Evolutionary conservation across 2,797 vertebrate genomes (phyloP).

Genomic region (Loriculus beryllinus): DNA sequence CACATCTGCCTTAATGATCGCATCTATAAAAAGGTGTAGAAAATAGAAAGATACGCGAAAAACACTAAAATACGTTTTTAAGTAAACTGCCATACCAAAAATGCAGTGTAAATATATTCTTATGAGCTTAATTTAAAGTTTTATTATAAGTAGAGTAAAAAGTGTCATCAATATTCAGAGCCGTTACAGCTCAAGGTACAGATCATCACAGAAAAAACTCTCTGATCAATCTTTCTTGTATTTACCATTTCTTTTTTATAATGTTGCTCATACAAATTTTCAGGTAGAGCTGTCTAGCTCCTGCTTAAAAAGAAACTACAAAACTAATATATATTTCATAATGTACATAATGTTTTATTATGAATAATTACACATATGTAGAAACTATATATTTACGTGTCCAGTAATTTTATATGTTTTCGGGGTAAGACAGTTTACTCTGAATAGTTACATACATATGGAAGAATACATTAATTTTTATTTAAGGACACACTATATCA

Average conservation of each 20-base stretch:
- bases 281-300: neutral
- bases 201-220: neutral
- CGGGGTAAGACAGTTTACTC: neutral
- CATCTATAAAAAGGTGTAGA: neutral
- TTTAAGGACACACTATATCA: neutral
- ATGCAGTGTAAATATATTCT: neutral
- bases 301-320: neutral
- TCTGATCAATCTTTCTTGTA: neutral
- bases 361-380: neutral
- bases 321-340: neutral
- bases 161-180: neutral
- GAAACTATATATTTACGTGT: neutral
- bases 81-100: neutral
- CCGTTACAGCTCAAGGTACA: neutral
- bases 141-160: neutral
- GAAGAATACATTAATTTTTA: neutral
- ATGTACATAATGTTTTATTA: neutral
- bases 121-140: neutral
- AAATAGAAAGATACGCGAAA: neutral
- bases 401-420: neutral
- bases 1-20: neutral
- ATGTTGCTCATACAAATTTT: neutral
- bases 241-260: neutral
- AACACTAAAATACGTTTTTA: neutral
- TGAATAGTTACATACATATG: rapidly evolving